Evolutionary conservation across 2,113 vertebrate species (phyloP).

Genomic region (Halcyon malimbica): DNA sequence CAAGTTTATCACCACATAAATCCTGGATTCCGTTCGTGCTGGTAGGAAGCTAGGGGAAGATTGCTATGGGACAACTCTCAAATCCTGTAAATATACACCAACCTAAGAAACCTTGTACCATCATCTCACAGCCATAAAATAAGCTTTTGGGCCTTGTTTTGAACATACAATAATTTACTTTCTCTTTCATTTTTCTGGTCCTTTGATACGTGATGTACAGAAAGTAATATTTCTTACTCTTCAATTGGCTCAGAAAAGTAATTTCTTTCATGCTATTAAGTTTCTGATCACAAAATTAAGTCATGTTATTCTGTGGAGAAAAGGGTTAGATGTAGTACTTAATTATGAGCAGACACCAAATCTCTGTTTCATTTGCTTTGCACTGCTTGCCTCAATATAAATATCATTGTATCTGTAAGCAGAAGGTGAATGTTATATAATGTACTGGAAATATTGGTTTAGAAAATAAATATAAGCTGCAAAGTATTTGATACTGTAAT

Average conservation of each 20-base stretch:
- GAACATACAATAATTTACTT: not conserved
- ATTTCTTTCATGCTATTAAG: not conserved
- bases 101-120: not conserved
- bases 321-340: not conserved
- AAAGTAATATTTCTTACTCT: not conserved
- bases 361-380: not conserved
- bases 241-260: not conserved
- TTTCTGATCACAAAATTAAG: not conserved
- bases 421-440: not conserved
- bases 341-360: not conserved
- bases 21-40: not conserved
- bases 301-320: not conserved
- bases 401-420: not conserved
- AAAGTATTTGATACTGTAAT: not conserved
- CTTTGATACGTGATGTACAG: not conserved
- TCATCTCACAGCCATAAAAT: not conserved
- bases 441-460: not conserved
- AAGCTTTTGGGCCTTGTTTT: not conserved
- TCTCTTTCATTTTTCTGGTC: not conserved
- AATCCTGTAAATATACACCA: not conserved
- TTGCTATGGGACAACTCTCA: not conserved
- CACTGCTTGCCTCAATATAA: not conserved
- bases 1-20: not conserved
- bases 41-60: not conserved
- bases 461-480: not conserved